phyloP scores from a whole-genome alignment of 2,888 invertebrate species.

The Eumerus sabulonum region DNA sequence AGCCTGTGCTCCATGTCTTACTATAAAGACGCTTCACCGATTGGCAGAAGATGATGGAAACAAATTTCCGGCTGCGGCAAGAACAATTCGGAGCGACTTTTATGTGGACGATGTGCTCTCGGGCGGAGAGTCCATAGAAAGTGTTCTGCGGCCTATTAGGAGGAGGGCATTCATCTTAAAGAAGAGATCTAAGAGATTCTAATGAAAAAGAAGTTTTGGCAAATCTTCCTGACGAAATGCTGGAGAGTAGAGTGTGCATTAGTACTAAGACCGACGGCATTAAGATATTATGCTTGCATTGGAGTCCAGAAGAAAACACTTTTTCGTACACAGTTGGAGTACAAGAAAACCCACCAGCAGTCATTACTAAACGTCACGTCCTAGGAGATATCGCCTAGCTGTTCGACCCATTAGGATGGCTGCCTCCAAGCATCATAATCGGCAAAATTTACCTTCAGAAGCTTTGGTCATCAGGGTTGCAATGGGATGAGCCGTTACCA shows the following conservation, averaged over 20 bases:
- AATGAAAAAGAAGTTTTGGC: no score
- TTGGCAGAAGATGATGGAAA: no score
- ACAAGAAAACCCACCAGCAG: constrained; percentile 1
- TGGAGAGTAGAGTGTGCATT: constrained; percentile 4
- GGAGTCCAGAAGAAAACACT: constrained; percentile 3
- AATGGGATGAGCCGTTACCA: constrained; percentile 6
- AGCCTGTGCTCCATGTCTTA: constrained; percentile 5
- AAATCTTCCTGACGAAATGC: no score
- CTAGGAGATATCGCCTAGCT: constrained; percentile 2
- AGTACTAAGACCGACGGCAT: constrained; percentile 1
- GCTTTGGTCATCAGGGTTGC: constrained; percentile 5
- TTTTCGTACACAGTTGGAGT: constrained; percentile 9
- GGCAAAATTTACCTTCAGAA: constrained; percentile 11
- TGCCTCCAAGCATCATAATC: constrained; percentile 5
- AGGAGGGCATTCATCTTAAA: no score
- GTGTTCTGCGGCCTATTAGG: not conserved
- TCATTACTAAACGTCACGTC: constrained; percentile 8
- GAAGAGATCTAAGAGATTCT: no score
- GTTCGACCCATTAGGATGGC: constrained; percentile 7
- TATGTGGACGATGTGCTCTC: constrained; percentile 12
- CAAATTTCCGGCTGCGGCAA: constrained; percentile 8
- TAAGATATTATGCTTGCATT: not conserved
- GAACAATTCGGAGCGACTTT: not conserved
- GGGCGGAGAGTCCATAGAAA: constrained; percentile 1
- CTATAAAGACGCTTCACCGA: no score